Evolutionary conservation across 1,140 invertebrate species (phyloP).

Genomic region (Achroia grisella): DNA sequence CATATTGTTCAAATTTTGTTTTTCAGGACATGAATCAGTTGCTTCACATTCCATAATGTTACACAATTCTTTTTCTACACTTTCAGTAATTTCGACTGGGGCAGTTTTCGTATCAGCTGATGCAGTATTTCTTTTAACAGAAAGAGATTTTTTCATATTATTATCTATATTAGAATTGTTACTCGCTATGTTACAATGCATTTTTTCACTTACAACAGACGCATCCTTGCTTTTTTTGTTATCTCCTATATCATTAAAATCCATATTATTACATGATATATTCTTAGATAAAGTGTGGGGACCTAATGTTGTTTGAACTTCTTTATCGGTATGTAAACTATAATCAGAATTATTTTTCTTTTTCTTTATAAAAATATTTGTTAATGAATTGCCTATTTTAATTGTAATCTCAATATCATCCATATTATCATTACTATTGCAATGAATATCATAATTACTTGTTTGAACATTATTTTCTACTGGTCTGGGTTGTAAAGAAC

Average conservation of each 20-base stretch:
- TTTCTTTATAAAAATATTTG: conserved; percentile 53
- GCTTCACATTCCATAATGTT: conserved; percentile 35
- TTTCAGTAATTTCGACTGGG: conserved; percentile 49
- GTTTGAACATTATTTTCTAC: conserved; percentile 8
- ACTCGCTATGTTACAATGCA: too few relatives aligned
- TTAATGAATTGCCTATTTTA: conserved; percentile 48
- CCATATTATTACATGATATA: conserved; percentile 1
- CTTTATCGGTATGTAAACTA: conserved; percentile 41
- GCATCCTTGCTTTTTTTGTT: neutral
- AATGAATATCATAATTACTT: conserved; percentile 13
- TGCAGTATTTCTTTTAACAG: conserved; percentile 47
- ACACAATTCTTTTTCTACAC: conserved; percentile 51
- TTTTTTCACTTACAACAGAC: too few relatives aligned
- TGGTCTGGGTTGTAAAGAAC: conserved; percentile 15
- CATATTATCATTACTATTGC: conserved; percentile 11
- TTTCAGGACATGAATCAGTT: conserved; percentile 11
- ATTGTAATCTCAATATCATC: conserved; percentile 59
- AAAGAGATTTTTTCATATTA: conserved; percentile 22
- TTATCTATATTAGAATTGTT: neutral
- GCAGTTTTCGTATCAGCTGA: conserved; percentile 51
- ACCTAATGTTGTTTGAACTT: conserved; percentile 40
- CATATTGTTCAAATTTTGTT: conserved; percentile 7
- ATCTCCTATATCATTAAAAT: conserved; percentile 8
- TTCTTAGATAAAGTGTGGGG: conserved; percentile 5
- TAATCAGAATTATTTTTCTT: conserved; percentile 46